Base-by-base conservation (phyloP, 2,888 invertebrate species). In the Troilus luridus region DNA sequence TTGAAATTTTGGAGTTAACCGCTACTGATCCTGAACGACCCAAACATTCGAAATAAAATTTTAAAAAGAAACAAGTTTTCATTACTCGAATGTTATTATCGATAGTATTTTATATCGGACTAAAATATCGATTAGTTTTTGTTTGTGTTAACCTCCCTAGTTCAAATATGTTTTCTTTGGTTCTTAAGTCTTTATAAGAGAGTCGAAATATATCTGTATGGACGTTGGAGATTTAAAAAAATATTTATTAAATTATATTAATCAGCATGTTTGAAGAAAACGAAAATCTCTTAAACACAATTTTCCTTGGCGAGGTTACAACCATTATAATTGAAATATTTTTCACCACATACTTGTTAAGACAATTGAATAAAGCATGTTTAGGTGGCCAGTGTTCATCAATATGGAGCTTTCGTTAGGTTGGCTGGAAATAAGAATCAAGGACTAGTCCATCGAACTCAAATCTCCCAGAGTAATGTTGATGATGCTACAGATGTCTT, bases 361-460 rank as follows among this genome's bases (percentile, higher is more conserved):
- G 21, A 56, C 21, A 81, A 27, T 88, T 91, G 17, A 88, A 60
- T 24, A 58, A 58, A 59, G 54, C 88, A 59, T 88, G 92, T 92
- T 58, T 72, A 93, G 93, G 93, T 93, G 21, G 93, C 94, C 8
- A 94, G 94, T 59, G 93, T 94, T 27, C 94, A 94, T 92, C 94
- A 94, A 93, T 94, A 94, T 93, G 94, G 94, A 91, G 94, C 94
- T 54, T 94, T 94, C 92, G 93, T 94, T 41, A 93, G 93, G 93
- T 94, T 94, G 90, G 94, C 94, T 21, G 94, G 94, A 58, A 93
- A 93, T 92, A 92, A 93, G 67, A 93, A 94, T 90, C 94, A 94
- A 91, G 94, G 94, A 11, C 92, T 94, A 88, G 93, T 94, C 93
- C 94, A 94, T 92, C 92, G 93, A 24, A 93, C 90, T 67, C 93